Evolutionary conservation across 2,113 vertebrate genomes (phyloP).

Genomic region (Scophthalmus maximus): DNA sequence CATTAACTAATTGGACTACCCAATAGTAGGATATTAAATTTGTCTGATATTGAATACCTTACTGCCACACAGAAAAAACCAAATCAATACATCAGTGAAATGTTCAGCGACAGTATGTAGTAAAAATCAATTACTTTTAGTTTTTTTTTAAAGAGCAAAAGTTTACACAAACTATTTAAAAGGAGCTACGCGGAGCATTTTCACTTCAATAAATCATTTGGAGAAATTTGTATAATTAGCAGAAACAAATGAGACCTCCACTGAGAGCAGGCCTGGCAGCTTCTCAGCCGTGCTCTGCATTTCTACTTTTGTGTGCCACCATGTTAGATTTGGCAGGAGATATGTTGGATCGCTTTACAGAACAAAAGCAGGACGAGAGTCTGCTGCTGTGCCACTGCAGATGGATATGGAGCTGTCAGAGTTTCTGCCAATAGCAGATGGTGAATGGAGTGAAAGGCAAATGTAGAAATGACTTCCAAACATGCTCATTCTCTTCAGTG

Average conservation of each 20-base stretch:
- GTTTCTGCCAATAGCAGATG: conserved; percentile 59
- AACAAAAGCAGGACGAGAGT: conserved; percentile 24
- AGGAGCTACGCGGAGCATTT: neutral
- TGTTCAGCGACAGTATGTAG: neutral
- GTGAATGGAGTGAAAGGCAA: conserved; percentile 35
- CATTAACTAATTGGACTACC: conserved; percentile 40
- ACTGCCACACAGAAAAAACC: conserved; percentile 8
- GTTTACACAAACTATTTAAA: conserved; percentile 35
- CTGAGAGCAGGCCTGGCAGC: conserved; percentile 46
- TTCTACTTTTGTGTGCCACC: conserved; percentile 29
- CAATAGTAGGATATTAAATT: conserved; percentile 1
- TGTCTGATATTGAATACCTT: conserved; percentile 4
- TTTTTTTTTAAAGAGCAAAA: no score
- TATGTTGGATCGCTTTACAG: conserved; percentile 40
- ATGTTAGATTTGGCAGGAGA: conserved; percentile 46
- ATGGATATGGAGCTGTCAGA: conserved; percentile 57
- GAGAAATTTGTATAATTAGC: conserved; percentile 60
- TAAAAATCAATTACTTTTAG: no score
- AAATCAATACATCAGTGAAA: conserved; percentile 28
- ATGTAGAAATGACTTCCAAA: conserved; percentile 43
- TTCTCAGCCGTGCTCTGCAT: conserved; percentile 2
- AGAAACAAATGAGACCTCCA: conserved; percentile 53
- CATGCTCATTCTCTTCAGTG: conserved; percentile 31
- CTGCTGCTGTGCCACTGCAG: conserved; percentile 56
- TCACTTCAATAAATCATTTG: conserved; percentile 55